Evolutionary conservation across 2,888 invertebrate genomes (phyloP), one percentile per base, ranked within the genome.

Genomic region (Nomada fucata): DNA sequence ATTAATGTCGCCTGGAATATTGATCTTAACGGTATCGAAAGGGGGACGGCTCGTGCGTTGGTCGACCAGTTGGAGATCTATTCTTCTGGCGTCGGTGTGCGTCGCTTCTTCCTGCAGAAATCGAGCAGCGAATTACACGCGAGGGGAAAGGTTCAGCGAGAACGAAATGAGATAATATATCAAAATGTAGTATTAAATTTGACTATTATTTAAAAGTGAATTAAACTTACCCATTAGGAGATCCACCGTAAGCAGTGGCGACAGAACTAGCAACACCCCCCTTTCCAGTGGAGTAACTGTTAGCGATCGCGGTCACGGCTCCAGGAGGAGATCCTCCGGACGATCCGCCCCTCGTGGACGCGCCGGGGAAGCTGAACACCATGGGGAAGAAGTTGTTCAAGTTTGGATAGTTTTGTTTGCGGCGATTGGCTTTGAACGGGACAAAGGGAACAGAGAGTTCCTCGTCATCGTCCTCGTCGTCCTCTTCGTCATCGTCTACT

Each of bases 201-300:
- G 7, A 1, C 11, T 1, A 7, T 44, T 29, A 23, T 10, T 13
- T 2, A 5, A 13, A 7, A 10, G 15, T 23, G 0, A 50, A 7
- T 7, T 36, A 50, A 47, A 67, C 68, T 79, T 83, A 90, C 94
- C 91, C 94, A 79, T 94, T 93, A 90, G 95, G 93, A 1, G 96
- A 95, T 64, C 95, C 95, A 4, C 96, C 96, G 90, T 96, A 96
- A 0, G 96, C 96, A 0, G 96, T 96, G 0, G 97, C 96, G 85
- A 96, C 96, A 85, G 96, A 96, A 77, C 95, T 96, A 15, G 96
- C 96, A 2, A 96, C 95, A 1, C 96, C 96, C 3, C 96, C 96
- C 84, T 95, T 95, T 1, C 96, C 96, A 0, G 96, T 96, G 90
- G 96, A 96, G 91, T 96, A 96, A 76, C 96, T 96, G 90, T 97